These are phyloP conservation scores for Muscina levida DNA, from an alignment of 2,888 invertebrate species.

Conservation along the genomic window DNA sequence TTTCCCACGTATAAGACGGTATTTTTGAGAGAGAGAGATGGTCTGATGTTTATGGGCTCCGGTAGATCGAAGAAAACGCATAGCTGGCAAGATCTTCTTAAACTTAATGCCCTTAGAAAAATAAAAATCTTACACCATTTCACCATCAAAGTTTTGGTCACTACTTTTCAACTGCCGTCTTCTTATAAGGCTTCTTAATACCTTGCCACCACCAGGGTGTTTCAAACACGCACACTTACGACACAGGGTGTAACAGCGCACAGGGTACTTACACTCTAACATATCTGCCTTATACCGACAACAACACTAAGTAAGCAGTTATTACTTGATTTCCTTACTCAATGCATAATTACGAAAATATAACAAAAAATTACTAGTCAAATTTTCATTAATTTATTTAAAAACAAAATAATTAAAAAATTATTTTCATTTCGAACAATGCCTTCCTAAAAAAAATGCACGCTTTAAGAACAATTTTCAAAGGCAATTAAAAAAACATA, in stretches of 20 bases:
- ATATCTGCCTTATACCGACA: constrained; percentile 26
- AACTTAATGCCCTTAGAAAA: no score
- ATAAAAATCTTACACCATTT: no score
- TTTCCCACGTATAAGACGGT: no score
- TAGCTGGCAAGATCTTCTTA: no score
- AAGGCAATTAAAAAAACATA: constrained; percentile 50
- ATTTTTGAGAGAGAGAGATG: no score
- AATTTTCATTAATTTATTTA: constrained; percentile 57
- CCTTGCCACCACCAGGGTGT: no score
- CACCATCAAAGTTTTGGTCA: no score
- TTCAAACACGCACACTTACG: neutral
- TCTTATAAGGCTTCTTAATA: no score
- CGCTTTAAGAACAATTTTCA: constrained; percentile 54
- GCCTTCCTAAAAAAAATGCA: constrained; percentile 62
- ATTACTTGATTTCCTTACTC: constrained; percentile 20
- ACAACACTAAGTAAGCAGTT: constrained; percentile 2
- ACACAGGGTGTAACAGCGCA: neutral
- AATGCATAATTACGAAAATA: constrained; percentile 31
- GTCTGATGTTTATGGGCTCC: no score
- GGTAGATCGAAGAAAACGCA: no score
- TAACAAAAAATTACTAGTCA: constrained; percentile 54
- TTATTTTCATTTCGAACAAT: constrained; percentile 61
- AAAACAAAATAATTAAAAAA: constrained; percentile 40
- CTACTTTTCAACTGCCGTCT: no score
- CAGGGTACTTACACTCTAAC: neutral